Evolutionary conservation across 2,888 invertebrate genomes (phyloP).

Genomic region (Apamea epomidion): DNA sequence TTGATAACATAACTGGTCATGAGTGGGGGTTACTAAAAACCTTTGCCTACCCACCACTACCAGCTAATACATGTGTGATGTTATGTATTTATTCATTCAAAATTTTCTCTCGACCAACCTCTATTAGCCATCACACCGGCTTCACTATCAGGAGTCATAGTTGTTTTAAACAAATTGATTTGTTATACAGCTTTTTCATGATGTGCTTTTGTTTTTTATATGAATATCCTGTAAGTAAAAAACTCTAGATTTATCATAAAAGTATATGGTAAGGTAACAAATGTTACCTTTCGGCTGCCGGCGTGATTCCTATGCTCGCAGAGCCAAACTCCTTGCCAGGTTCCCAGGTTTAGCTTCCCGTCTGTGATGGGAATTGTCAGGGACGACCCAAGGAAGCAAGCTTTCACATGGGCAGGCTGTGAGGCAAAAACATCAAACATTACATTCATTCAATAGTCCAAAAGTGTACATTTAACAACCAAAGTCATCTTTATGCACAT

Average conservation of each 20-base stretch:
- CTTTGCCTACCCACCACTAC: too few species aligned
- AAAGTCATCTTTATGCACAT: not conserved
- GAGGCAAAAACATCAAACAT: conserved; percentile 63
- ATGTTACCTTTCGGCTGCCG: conserved; percentile 94
- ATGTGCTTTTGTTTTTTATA: not conserved
- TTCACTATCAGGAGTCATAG: not conserved
- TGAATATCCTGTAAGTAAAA: not conserved
- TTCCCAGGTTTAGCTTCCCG: conserved; percentile 98
- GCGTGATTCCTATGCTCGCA: conserved; percentile 99
- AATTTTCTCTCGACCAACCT: not conserved
- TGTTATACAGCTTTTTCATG: not conserved
- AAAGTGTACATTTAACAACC: not conserved
- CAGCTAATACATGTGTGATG: not conserved
- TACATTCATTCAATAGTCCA: conserved; percentile 1
- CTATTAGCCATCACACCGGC: not conserved
- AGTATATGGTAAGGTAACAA: not conserved
- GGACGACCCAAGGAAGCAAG: conserved; percentile 98
- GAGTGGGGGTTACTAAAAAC: not conserved
- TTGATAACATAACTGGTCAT: not conserved
- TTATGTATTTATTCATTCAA: not conserved
- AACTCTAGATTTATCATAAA: not conserved
- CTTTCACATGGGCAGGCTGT: conserved; percentile 99
- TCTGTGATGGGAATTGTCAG: conserved; percentile 99
- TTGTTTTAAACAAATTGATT: not conserved
- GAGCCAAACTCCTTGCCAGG: conserved; percentile 99